Conservation (phyloP, 2,113 vertebrate species). For the Gavialis gangeticus region DNA sequence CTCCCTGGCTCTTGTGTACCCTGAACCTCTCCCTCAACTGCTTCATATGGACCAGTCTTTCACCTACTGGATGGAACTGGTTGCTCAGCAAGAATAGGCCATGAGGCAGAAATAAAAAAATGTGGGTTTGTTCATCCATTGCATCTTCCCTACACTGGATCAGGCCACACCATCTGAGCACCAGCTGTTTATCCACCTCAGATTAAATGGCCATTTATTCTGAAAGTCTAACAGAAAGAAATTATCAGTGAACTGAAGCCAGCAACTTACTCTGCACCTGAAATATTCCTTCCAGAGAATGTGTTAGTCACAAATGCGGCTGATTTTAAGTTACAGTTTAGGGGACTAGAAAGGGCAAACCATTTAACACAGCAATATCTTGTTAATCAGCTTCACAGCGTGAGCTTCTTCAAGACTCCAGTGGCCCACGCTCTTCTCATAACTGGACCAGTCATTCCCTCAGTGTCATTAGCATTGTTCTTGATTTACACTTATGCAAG, state of each 20-base stretch:
- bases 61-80: background rate
- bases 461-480: conserved; percentile 20
- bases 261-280: background rate
- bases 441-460: background rate
- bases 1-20: background rate
- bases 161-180: background rate
- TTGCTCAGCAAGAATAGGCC: background rate
- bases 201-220: background rate
- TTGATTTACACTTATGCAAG: conserved; percentile 7
- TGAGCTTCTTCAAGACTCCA: conserved; percentile 11
- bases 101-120: background rate
- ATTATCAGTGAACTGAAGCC: background rate
- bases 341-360: background rate
- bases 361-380: conserved; percentile 10
- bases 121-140: background rate
- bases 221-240: background rate
- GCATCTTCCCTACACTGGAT: background rate
- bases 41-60: background rate
- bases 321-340: conserved; percentile 34
- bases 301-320: conserved; percentile 28
- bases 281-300: conserved; percentile 4
- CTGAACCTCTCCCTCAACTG: background rate
- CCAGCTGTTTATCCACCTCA: background rate
- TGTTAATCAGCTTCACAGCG: conserved; percentile 40
- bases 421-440: background rate